Evolutionary conservation across 2,888 invertebrate species (phyloP).

Genomic region (Acronicta aceris): DNA sequence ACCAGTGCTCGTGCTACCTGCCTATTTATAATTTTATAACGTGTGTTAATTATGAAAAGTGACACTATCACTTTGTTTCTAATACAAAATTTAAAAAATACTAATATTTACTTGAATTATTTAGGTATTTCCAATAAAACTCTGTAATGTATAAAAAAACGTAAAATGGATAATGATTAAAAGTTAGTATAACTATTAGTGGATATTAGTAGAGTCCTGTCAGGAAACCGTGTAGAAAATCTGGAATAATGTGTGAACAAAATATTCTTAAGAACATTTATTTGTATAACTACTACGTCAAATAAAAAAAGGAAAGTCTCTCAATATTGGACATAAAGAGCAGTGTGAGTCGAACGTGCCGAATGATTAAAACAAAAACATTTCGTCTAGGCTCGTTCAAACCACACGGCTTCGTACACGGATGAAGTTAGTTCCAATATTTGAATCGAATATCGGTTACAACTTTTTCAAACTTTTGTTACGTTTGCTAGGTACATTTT

Average conservation of each 20-base stretch:
- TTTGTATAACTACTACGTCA: background rate
- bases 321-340: constrained; percentile 19
- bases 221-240: too few relatives aligned
- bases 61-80: constrained; percentile 1
- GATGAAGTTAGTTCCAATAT: constrained; percentile 41
- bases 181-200: too few relatives aligned
- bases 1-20: constrained; percentile 10
- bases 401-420: constrained; percentile 31
- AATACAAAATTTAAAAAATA: too few relatives aligned
- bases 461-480: background rate
- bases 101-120: too few relatives aligned
- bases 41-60: constrained; percentile 10
- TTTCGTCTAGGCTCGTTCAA: constrained; percentile 36
- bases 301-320: constrained; percentile 22
- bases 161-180: too few relatives aligned
- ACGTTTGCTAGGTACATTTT: background rate
- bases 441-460: constrained; percentile 30
- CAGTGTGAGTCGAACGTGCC: constrained; percentile 19
- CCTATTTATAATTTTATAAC: constrained; percentile 39
- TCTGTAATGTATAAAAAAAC: too few relatives aligned
- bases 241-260: too few relatives aligned
- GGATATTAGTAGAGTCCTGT: too few relatives aligned
- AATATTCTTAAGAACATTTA: too few relatives aligned
- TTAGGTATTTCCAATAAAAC: too few relatives aligned
- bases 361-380: constrained; percentile 48